Conservation (phyloP, 2,888 invertebrate species). For the Lobophora halterata region DNA sequence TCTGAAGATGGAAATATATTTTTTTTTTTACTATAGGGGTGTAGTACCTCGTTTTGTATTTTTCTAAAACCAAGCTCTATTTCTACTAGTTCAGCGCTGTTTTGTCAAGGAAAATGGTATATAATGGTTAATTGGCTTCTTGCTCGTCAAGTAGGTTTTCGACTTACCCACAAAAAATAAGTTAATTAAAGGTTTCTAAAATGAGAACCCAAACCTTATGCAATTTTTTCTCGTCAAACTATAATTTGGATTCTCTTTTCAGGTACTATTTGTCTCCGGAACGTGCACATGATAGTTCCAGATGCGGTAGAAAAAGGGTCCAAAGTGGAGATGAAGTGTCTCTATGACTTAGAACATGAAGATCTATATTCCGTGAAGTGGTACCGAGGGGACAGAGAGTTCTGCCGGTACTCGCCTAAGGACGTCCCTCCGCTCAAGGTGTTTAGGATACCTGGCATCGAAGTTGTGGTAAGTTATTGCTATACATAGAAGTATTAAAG, state of each 20-base stretch:
- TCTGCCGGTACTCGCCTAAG: constrained; percentile 83
- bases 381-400: constrained; percentile 84
- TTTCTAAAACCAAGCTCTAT: too few species aligned
- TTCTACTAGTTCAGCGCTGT: too few species aligned
- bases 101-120: too few species aligned
- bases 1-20: too few species aligned
- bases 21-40: too few species aligned
- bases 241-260: constrained; percentile 25
- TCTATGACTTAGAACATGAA: constrained; percentile 84
- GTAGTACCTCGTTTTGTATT: too few species aligned
- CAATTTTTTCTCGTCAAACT: too few species aligned
- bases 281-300: constrained; percentile 84
- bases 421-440: constrained; percentile 83
- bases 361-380: constrained; percentile 85
- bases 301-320: constrained; percentile 83
- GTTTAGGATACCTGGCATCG: constrained; percentile 82
- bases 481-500: constrained; percentile 1
- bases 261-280: constrained; percentile 75
- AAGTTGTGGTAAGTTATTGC: constrained; percentile 77
- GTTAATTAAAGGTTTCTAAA: too few species aligned
- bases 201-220: too few species aligned
- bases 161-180: too few species aligned
- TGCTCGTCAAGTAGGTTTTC: too few species aligned
- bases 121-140: too few species aligned
- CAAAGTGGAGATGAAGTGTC: constrained; percentile 82